Conservation (phyloP, 2,888 invertebrate species). For the Folsomia candida region DNA sequence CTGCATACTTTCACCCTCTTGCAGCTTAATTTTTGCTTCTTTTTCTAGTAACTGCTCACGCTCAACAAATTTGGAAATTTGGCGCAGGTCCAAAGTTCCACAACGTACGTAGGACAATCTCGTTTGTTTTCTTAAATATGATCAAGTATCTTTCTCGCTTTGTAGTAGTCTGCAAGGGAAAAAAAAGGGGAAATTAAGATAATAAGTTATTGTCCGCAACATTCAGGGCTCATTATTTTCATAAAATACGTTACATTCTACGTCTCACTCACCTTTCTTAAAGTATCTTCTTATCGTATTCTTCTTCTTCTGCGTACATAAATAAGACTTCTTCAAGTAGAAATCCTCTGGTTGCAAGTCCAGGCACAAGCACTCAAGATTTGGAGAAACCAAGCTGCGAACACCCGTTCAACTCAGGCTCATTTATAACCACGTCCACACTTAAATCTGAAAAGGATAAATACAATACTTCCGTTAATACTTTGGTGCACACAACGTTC, state of each 20-base stretch:
- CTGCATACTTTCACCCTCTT: conserved; percentile 65
- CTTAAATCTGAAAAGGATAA: background rate
- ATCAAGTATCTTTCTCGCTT: background rate
- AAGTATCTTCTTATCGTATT: background rate
- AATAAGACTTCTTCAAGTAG: background rate
- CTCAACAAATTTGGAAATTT: background rate
- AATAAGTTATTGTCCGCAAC: background rate
- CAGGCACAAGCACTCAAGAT: conserved; percentile 8
- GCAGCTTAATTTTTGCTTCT: conserved; percentile 4
- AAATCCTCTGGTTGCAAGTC: conserved; percentile 1
- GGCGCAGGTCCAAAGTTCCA: conserved; percentile 9
- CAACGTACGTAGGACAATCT: background rate
- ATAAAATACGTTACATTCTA: background rate
- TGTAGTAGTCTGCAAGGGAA: background rate
- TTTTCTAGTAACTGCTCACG: conserved; percentile 7
- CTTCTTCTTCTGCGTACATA: background rate
- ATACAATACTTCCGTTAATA: too few species aligned
- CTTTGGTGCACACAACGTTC: too few species aligned
- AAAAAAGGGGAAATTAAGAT: background rate
- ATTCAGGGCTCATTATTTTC: background rate
- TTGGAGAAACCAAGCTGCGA: conserved; percentile 5
- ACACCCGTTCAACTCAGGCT: conserved; percentile 3
- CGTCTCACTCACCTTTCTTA: background rate
- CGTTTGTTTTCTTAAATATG: background rate
- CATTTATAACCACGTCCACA: conserved; percentile 1